Percentiles rank a stretch among this genome's conserved stretches.
phyloP scores from a whole-genome alignment of 2,797 vertebrate genomes.

The Threskiornis aethiopicus region DNA sequence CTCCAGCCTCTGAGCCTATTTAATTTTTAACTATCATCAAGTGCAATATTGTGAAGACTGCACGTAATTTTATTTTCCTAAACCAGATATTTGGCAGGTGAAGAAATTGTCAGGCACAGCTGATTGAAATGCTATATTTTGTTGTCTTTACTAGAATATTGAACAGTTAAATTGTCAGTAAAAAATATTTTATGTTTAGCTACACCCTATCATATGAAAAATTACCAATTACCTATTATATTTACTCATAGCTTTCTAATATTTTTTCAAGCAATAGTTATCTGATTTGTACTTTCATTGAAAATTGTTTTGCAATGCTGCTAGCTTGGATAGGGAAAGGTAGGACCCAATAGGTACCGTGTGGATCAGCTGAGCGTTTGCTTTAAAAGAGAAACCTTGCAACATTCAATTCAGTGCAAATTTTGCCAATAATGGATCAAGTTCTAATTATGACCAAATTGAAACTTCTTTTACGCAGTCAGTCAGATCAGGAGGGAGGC shows the following conservation, averaged over 20 bases:
- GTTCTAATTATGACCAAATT: background rate
- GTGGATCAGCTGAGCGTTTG: background rate
- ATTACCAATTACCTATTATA: background rate
- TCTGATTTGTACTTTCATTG: background rate
- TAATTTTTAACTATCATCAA: constrained; percentile 46
- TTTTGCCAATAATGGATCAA: background rate
- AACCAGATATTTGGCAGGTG: constrained; percentile 29
- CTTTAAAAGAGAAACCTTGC: background rate
- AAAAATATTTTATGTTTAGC: background rate
- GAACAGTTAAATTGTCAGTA: background rate
- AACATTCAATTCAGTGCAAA: background rate
- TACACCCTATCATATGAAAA: background rate
- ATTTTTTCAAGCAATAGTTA: background rate
- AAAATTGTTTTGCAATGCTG: background rate
- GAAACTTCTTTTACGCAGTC: background rate
- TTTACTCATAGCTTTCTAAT: background rate
- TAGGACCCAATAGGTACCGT: background rate
- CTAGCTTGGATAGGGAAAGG: background rate
- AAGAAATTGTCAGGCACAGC: background rate
- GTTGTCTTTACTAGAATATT: background rate
- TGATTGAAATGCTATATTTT: background rate
- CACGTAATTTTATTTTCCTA: constrained; percentile 8
- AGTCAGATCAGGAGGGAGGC: background rate
- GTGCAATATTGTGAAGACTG: constrained; percentile 23
- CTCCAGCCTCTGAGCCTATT: background rate